A percentile compares a stretch with the other conserved stretches of the same genome.
phyloP scores from a whole-genome alignment of 2,797 vertebrate species.

The Pangasius djambal region DNA sequence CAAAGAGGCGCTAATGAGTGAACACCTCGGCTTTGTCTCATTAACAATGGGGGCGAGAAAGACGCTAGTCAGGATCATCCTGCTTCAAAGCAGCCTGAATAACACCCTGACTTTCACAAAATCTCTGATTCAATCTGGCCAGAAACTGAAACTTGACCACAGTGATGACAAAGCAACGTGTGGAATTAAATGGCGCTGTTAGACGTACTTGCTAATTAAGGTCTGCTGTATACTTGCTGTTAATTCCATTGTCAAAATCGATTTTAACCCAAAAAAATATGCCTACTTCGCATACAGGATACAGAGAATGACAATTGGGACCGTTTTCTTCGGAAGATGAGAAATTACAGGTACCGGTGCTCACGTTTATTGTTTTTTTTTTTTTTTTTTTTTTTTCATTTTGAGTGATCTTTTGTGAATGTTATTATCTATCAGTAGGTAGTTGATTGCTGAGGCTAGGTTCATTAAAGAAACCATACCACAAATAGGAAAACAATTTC shows the following conservation, averaged over 20 bases:
- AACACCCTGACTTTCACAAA: constrained; percentile 26
- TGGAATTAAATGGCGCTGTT: neutral
- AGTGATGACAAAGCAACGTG: neutral
- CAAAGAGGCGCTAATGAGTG: constrained; percentile 71
- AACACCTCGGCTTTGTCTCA: constrained; percentile 69
- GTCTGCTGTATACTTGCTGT: neutral
- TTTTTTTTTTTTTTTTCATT: neutral
- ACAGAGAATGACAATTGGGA: neutral
- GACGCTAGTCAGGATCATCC: constrained; percentile 62
- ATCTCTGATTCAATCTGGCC: constrained; percentile 36
- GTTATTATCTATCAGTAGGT: neutral
- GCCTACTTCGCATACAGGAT: neutral
- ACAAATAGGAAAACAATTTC: neutral
- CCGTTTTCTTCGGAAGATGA: neutral
- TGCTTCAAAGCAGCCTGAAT: constrained; percentile 61
- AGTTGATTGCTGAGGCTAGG: neutral
- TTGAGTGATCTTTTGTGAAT: neutral
- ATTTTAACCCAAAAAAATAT: neutral
- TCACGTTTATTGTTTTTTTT: neutral
- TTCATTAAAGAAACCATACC: neutral
- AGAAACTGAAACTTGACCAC: constrained; percentile 8
- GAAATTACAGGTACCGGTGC: neutral
- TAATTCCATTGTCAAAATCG: neutral
- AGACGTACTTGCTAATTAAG: neutral
- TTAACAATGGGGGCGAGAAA: constrained; percentile 67